Evolutionary conservation across 2,797 vertebrate species (phyloP), one percentile per base, ranked within the genome.

Genomic region (Parambassis ranga): DNA sequence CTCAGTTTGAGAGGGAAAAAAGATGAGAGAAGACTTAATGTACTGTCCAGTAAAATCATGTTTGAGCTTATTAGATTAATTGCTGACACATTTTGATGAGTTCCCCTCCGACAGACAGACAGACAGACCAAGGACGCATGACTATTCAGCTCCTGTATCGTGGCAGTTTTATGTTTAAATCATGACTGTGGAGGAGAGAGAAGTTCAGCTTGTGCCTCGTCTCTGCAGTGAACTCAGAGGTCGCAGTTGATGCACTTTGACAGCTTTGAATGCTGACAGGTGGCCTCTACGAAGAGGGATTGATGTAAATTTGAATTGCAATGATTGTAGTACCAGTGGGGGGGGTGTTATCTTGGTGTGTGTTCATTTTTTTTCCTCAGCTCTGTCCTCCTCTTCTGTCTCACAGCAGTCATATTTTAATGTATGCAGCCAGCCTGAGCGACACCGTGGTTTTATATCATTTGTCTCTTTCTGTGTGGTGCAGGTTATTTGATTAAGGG

Each of bases 31-130:
- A 65, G 48, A 56, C 26, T 62, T 65, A 77, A 84, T 73, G 61
- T 57, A 53, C 77, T 74, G 76, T 87, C 78, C 79, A 76, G 71
- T 70, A 32, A 53, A 82, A 62, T 65, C 67, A 71, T 80, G 78
- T 87, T 85, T 75, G 35, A 65, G 53, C 38, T 77, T 55, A 84
- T 76, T 76, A 60, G 61, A 84, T 84, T 75, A 80, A 87, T 86
- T 71, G 80, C 73, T 14, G 51, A 48, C 51, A 65, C 62, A 82
- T 82, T 81, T 66, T 84, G 69, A 90, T 71, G 71, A 77, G 71
- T 58, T 60, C 33, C 2, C 10, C 39, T 62, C 57, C 24, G 33
- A 53, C 61, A 66, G 62, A 65, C 28, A 49, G 33, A 53, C 61
- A 66, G 62, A 65, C 28, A 49, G 57, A 64, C 50, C 15, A 27